Percentiles rank a stretch among this genome's conserved stretches.
Evolutionary conservation across 2,113 vertebrate genomes (phyloP).

Genomic region (Myrmecobius fasciatus): DNA sequence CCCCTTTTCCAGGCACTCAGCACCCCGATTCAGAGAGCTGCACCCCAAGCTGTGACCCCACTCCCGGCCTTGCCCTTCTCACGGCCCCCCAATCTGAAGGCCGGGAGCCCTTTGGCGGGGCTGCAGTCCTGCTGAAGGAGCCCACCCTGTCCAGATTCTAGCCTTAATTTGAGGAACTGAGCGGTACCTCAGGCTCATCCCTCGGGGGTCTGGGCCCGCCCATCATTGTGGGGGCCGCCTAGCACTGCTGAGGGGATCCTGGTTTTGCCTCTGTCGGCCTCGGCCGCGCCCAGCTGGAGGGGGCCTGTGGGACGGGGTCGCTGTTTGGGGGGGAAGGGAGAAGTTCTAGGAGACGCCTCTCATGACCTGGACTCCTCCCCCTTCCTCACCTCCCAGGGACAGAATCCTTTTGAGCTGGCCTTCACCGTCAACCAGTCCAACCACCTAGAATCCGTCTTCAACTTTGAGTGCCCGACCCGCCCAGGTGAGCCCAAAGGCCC

Average conservation of each 20-base stretch:
- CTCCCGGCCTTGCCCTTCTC: neutral
- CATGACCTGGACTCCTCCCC: neutral
- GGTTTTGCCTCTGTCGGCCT: no score
- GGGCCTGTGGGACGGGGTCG: neutral
- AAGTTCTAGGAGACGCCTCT: neutral
- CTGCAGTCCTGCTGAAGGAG: neutral
- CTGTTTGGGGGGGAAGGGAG: neutral
- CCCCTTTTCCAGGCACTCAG: neutral
- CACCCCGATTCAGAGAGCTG: rapidly evolving
- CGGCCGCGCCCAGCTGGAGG: no score
- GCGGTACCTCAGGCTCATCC: neutral
- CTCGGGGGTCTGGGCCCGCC: neutral
- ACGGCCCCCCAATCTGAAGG: neutral
- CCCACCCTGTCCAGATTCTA: neutral
- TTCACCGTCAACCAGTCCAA: slow-evolving; percentile 89
- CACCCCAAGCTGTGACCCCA: neutral
- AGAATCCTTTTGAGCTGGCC: slow-evolving; percentile 95
- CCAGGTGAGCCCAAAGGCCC: slow-evolving; percentile 85
- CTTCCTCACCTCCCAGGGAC: slow-evolving; percentile 85
- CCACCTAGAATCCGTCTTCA: slow-evolving; percentile 90
- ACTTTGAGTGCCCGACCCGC: slow-evolving; percentile 91
- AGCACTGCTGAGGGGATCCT: neutral
- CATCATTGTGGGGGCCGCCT: neutral
- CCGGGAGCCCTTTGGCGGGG: neutral
- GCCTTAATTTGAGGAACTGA: neutral